phyloP scores from a whole-genome alignment of 2,888 invertebrate species.

The Spodoptera littoralis region DNA sequence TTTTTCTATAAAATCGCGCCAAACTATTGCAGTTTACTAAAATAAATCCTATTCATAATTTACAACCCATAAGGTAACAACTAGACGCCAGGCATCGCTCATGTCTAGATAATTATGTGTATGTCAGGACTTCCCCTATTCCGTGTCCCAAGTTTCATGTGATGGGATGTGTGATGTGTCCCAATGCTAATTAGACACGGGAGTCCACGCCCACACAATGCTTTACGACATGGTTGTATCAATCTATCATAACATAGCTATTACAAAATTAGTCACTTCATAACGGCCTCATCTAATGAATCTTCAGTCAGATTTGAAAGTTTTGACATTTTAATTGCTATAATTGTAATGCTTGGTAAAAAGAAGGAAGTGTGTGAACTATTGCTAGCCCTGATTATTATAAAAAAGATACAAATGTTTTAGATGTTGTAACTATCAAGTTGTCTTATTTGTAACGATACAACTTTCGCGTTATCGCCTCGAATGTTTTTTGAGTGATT shows the following conservation, averaged over 20 bases:
- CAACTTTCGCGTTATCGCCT: no score
- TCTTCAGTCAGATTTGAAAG: conserved; percentile 11
- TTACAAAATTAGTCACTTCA: conserved; percentile 7
- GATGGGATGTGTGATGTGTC: conserved; percentile 18
- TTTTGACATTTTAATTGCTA: conserved; percentile 27
- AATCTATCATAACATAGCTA: conserved; percentile 15
- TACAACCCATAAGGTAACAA: no score
- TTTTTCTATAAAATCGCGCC: no score
- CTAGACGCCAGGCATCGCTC: no score
- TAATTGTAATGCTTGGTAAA: conserved; percentile 19
- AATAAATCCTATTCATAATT: no score
- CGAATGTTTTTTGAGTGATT: no score
- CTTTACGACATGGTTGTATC: conserved; percentile 33
- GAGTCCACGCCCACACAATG: conserved; percentile 30
- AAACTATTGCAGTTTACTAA: no score
- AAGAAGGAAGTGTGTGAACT: no score
- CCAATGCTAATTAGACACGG: conserved; percentile 12
- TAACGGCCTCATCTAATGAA: conserved; percentile 10
- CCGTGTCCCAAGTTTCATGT: conserved; percentile 12
- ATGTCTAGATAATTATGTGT: conserved; percentile 13
- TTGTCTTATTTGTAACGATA: no score
- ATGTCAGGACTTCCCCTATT: conserved; percentile 42
- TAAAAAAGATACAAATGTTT: no score
- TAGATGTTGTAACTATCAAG: no score
- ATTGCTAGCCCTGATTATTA: no score